Percentiles rank a stretch among this genome's conserved stretches.
Evolutionary conservation across 2,113 vertebrate genomes (phyloP).

Genomic region (Bufo gargarizans): DNA sequence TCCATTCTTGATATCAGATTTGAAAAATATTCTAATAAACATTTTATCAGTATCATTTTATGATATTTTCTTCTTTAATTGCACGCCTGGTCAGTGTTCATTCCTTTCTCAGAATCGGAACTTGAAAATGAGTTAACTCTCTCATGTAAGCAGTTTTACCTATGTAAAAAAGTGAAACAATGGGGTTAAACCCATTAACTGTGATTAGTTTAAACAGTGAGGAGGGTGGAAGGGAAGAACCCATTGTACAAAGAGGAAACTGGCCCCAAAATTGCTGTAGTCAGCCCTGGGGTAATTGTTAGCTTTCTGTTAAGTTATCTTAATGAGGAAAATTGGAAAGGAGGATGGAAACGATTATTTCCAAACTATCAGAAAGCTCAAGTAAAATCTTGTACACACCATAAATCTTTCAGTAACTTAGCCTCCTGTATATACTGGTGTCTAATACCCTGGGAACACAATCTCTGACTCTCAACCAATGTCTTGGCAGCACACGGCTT

Average conservation of each 20-base stretch:
- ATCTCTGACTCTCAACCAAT: background rate
- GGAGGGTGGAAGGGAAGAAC: slow-evolving; percentile 11
- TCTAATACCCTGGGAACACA: background rate
- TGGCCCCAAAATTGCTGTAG: slow-evolving; percentile 31
- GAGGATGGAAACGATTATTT: slow-evolving; percentile 39
- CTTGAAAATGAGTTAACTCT: background rate
- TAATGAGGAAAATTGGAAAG: slow-evolving; percentile 45
- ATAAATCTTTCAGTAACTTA: slow-evolving; percentile 31
- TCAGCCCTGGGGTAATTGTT: slow-evolving; percentile 32
- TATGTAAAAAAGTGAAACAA: background rate
- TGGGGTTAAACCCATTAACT: slow-evolving; percentile 31
- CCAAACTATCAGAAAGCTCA: slow-evolving; percentile 32
- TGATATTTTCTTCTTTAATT: too few species aligned
- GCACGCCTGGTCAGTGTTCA: background rate
- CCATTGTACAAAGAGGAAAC: slow-evolving; percentile 10
- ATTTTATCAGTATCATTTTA: too few species aligned
- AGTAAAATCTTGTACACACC: slow-evolving; percentile 31
- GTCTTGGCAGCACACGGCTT: slow-evolving; percentile 8
- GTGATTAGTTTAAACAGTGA: slow-evolving; percentile 20
- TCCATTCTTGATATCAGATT: too few species aligned
- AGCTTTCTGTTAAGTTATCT: slow-evolving; percentile 35
- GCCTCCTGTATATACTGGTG: background rate
- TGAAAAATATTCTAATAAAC: too few species aligned
- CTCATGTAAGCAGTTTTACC: background rate
- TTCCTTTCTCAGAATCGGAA: background rate